A percentile compares a stretch with the other conserved stretches of the same genome.
Conservation (phyloP, 1,140 invertebrate species). For the Heliothis subflexa region DNA sequence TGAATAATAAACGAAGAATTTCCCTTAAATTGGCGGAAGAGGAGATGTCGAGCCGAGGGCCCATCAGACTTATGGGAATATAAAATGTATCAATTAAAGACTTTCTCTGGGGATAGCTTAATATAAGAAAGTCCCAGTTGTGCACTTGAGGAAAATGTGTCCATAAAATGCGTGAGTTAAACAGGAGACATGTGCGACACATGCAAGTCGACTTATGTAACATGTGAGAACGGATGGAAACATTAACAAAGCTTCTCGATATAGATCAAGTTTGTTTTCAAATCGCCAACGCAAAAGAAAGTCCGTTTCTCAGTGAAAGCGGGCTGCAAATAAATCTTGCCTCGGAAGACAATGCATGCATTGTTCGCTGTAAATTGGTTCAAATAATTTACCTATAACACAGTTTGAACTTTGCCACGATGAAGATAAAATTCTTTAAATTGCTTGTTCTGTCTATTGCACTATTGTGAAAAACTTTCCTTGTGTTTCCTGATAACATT, state of each 20-base stretch:
- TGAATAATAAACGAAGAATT: constrained; percentile 82
- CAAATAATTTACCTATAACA: constrained; percentile 66
- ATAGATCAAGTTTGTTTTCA: constrained; percentile 71
- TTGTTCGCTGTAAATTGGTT: constrained; percentile 76
- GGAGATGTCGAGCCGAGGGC: constrained; percentile 50
- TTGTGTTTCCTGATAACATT: background rate
- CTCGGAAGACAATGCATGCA: constrained; percentile 76
- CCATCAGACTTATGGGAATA: constrained; percentile 58
- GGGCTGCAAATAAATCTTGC: constrained; percentile 74
- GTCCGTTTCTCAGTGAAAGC: constrained; percentile 73
- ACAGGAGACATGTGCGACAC: background rate
- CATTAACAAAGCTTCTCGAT: constrained; percentile 64
- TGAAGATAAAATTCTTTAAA: constrained; percentile 42
- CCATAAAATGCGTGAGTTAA: constrained; percentile 3
- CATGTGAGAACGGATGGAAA: constrained; percentile 48
- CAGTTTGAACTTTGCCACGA: constrained; percentile 63
- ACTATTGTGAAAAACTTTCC: constrained; percentile 35
- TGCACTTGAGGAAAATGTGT: constrained; percentile 36
- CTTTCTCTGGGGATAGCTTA: constrained; percentile 27
- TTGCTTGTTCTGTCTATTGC: constrained; percentile 31
- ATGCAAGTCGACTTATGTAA: constrained; percentile 28
- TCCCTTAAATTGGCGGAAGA: constrained; percentile 58
- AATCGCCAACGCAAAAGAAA: constrained; percentile 72
- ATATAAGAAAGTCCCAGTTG: constrained; percentile 22
- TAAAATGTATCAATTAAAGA: constrained; percentile 63